Base-by-base conservation (phyloP, 2,113 vertebrate species). In the Gobius niger region DNA sequence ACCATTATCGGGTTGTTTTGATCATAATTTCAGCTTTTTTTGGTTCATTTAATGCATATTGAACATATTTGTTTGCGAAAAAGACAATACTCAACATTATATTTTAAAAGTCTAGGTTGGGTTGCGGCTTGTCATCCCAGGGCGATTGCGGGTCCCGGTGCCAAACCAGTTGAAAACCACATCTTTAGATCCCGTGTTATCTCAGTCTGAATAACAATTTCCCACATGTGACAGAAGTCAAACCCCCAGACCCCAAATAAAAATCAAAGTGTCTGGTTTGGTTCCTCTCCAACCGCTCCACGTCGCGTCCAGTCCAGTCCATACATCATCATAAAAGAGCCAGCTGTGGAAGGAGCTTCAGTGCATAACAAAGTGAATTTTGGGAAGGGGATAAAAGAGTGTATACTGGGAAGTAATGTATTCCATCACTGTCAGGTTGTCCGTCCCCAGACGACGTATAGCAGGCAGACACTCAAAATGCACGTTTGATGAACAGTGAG, bases 351-450 rank as follows among this genome's bases (percentile, higher is more conserved):
- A 24, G 59, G 46, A 67, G 46, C 12, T n/a, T 65, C 44, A 40
- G 49, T 60, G 18, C 54, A 53, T 53, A 56, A 52, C 24, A 53
- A 24, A 67, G 51, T 12, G 42, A 11, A 56, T 24, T 57, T 62
- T 54, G 65, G 18, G n/a, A 7, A 19, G 5, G 6, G 14, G 15
- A 60, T 60, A 60, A 60, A 42, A 60, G 40, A 60, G 40, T 9
- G 7, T 42, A 49, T 49, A 61, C 14, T 4, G 44, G 47, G 61
- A 61, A 57, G 42, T 41, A 7, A 44, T 5, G 4, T 73, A 57
- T 70, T 67, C 51, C 42, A 69, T 67, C 51, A 70, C 50, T 59
- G 57, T 73, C 63, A 61, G 56, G 41, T 24, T 47, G 19, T 34
- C 16, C 54, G 60, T 63, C 53, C 50, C 15, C 34, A 42, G 19